Evolutionary conservation across 2,113 vertebrate species (phyloP), one percentile per base, ranked within the genome.

Genomic region (Phyllostomus hastatus): DNA sequence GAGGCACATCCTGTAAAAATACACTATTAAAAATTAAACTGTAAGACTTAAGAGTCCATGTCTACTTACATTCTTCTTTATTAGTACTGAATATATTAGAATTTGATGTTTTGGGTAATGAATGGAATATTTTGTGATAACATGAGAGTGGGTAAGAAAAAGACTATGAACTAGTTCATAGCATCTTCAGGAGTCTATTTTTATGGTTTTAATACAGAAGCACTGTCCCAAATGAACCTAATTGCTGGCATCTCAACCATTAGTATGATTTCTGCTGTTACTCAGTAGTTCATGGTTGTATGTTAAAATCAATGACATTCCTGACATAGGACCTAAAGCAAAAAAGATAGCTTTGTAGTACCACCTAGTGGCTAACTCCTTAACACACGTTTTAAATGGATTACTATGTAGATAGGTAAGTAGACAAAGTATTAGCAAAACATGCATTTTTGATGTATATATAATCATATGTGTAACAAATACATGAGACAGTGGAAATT

Each of bases 301-400:
- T 70, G 4, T 69, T 72, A 72, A 91, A 96, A 80, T 87, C 28
- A 69, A 2, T 12, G 16, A 35, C 0, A 0, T 43, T 73, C 19
- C 48, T 89, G 33, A 59, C 9, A 9, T 31, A 75, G 28, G 48
- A 75, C 46, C 5, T 31, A 66, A 75, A 50, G 78, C 35, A 95
- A 78, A 95, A 81, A 96, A 81, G 48, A 80, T 33, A 86, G 90
- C 50, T 97, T 87, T 97, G 80, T 97, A 93, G 92, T 93, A 70
- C 92, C 97, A 97, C 90, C 97, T 96, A 95, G 97, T 97, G 97
- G 96, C 78, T 73, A 93, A 83, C 5, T 4, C 91, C 28, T 38
- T 80, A 88, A 96, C 66, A 82, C 2, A 82, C 48, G 83, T 52
- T 52, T 88, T 75, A 57, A 90, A 3, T 41, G 54, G 41, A 91